Percentiles rank a stretch among this genome's conserved stretches.
These are phyloP conservation scores for Campaea margaritaria DNA, from an alignment of 2,888 invertebrate genomes.

Conservation along the genomic window DNA sequence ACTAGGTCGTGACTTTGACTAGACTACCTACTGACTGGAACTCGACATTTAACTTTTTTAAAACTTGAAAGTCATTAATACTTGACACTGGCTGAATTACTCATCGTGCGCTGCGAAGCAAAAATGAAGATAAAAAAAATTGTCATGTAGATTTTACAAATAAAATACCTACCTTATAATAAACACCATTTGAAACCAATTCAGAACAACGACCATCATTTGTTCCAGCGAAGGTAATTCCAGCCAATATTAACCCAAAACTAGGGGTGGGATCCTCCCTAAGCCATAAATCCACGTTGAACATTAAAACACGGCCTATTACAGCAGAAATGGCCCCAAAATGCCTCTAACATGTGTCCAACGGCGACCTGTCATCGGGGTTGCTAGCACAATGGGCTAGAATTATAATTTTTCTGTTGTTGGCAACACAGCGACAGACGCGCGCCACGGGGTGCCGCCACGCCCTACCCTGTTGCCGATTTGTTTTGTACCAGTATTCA, in stretches of 20 bases:
- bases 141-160: no score
- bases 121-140: no score
- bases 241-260: slow-evolving; percentile 58
- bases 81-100: no score
- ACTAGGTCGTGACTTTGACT: no score
- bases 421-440: slow-evolving; percentile 83
- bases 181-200: slow-evolving; percentile 53
- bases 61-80: no score
- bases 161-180: slow-evolving; percentile 6
- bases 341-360: slow-evolving; percentile 83
- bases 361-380: slow-evolving; percentile 83
- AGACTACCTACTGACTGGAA: no score
- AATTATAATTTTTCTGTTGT: slow-evolving; percentile 80
- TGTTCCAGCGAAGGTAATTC: slow-evolving; percentile 60
- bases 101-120: no score
- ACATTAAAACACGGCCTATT: slow-evolving; percentile 83
- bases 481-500: slow-evolving; percentile 77
- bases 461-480: slow-evolving; percentile 79
- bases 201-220: slow-evolving; percentile 31
- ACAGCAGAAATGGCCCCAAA: slow-evolving; percentile 81
- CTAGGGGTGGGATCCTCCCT: slow-evolving; percentile 62
- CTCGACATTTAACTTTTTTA: no score
- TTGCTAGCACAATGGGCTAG: slow-evolving; percentile 74
- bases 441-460: slow-evolving; percentile 77
- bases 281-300: slow-evolving; percentile 72